phyloP scores from a whole-genome alignment of 1,140 invertebrate genomes.

The Ips nitidus region DNA sequence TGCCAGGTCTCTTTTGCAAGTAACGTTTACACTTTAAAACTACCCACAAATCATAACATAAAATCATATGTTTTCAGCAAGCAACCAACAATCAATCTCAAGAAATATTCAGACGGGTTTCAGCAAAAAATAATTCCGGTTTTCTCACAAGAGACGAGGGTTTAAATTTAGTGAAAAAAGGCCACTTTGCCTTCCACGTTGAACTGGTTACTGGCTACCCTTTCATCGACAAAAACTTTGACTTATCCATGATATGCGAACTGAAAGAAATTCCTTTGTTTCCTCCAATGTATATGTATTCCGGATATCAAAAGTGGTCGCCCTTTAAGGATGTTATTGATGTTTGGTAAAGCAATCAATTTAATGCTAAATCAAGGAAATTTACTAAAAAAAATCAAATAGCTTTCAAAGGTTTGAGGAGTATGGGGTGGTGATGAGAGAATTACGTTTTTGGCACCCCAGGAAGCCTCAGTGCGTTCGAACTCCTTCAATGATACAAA shows the following conservation, averaged over 20 bases:
- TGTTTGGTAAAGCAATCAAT: slow-evolving; percentile 39
- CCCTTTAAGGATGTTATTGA: slow-evolving; percentile 44
- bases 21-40: slow-evolving; percentile 9
- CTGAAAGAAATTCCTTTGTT: slow-evolving; percentile 46
- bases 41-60: background rate
- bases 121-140: slow-evolving; percentile 19
- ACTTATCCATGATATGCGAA: slow-evolving; percentile 44
- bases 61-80: slow-evolving; percentile 2
- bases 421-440: slow-evolving; percentile 35
- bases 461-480: slow-evolving; percentile 39
- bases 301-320: slow-evolving; percentile 43
- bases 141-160: slow-evolving; percentile 40
- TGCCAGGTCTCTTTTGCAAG: slow-evolving; percentile 38
- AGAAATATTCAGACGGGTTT: slow-evolving; percentile 24
- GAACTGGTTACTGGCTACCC: slow-evolving; percentile 45
- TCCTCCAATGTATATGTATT: slow-evolving; percentile 40
- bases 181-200: slow-evolving; percentile 46
- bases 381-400: slow-evolving; percentile 8
- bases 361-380: background rate
- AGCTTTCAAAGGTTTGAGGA: slow-evolving; percentile 39
- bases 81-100: slow-evolving; percentile 13
- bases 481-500: slow-evolving; percentile 21
- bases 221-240: slow-evolving; percentile 43
- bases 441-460: slow-evolving; percentile 38
- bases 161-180: slow-evolving; percentile 40